Conservation (phyloP, 2,113 vertebrate genomes). For the Cichladusa arquata region DNA sequence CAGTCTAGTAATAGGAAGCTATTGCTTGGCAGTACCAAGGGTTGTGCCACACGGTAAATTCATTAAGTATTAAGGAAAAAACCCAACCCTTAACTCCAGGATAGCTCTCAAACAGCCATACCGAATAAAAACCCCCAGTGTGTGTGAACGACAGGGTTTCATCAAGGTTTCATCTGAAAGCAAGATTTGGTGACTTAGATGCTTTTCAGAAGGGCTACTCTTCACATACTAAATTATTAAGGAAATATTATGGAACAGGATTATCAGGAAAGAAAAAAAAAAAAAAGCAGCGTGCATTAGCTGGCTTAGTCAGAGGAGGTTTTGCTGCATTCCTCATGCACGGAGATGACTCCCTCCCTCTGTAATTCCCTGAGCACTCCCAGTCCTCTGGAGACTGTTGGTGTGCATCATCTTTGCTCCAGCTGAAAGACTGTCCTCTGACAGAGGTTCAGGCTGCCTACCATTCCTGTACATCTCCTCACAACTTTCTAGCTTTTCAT, state of each 20-base stretch:
- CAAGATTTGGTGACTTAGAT: neutral
- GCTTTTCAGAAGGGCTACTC: conserved; percentile 3
- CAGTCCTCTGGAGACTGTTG: conserved; percentile 10
- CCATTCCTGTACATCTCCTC: neutral
- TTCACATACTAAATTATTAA: conserved; percentile 33
- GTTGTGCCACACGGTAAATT: conserved; percentile 9
- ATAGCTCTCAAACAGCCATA: neutral
- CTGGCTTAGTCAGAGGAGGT: conserved; percentile 47
- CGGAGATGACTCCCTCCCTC: conserved; percentile 33
- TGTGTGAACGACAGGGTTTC: neutral
- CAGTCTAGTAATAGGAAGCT: conserved; percentile 17
- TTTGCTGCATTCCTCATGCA: conserved; percentile 54
- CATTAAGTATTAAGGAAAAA: neutral
- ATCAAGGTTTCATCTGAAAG: neutral
- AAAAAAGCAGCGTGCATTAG: neutral
- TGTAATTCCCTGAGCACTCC: conserved; percentile 52
- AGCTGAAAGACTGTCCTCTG: neutral
- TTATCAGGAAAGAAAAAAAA: conserved; percentile 33
- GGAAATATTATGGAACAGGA: conserved; percentile 31
- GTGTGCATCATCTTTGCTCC: conserved; percentile 27
- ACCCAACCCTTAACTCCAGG: neutral
- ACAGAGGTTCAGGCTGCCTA: neutral
- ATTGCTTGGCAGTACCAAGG: conserved; percentile 21
- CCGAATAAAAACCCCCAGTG: neutral
- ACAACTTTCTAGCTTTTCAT: neutral